phyloP scores from a whole-genome alignment of 2,888 invertebrate genomes.

The Stegana nigrithorax region DNA sequence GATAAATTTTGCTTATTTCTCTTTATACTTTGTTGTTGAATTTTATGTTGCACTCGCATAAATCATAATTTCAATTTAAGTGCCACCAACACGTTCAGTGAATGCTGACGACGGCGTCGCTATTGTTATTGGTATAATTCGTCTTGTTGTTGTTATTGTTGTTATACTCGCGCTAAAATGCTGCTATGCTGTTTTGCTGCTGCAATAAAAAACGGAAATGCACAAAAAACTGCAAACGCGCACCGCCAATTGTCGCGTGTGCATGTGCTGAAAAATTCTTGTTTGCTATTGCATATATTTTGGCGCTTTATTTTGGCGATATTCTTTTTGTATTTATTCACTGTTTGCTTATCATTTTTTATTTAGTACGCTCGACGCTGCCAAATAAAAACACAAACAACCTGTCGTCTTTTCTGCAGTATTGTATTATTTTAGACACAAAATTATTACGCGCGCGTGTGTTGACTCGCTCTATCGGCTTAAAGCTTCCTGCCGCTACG shows the following conservation, averaged over 20 bases:
- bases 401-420: neutral
- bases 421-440: too few species aligned
- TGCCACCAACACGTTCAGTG: neutral
- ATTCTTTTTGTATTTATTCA: neutral
- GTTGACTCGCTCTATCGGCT: neutral
- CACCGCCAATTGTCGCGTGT: neutral
- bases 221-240: neutral
- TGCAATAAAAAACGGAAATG: slow-evolving; percentile 15
- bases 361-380: neutral
- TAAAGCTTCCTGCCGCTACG: neutral
- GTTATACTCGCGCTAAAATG: too few species aligned
- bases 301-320: neutral
- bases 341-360: neutral
- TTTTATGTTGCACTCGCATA: too few species aligned
- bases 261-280: slow-evolving; percentile 23
- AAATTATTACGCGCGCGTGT: neutral
- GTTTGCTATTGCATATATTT: neutral
- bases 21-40: too few species aligned
- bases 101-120: neutral
- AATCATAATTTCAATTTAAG: slow-evolving; percentile 22
- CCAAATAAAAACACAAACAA: neutral
- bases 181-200: neutral
- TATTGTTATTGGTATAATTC: neutral
- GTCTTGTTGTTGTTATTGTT: neutral
- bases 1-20: too few species aligned